Evolutionary conservation across 2,888 invertebrate species (phyloP).

Genomic region (Chromoteleia sp.): DNA sequence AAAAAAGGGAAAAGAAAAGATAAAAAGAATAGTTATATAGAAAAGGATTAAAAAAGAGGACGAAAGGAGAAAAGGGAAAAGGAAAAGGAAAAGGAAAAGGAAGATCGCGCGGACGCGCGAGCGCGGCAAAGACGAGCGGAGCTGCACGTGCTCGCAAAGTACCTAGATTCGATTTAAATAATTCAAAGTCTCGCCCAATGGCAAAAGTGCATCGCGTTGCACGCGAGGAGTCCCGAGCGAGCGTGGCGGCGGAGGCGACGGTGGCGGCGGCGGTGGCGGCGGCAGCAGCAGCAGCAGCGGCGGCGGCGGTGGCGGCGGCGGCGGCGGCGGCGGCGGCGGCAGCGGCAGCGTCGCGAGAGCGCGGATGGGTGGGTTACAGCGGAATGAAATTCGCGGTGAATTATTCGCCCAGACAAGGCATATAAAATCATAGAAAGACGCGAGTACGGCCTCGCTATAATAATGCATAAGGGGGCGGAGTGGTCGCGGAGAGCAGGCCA

Average conservation of each 20-base stretch:
- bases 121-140: constrained; percentile 26
- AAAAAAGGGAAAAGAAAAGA: constrained; percentile 20
- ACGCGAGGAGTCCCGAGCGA: constrained; percentile 47
- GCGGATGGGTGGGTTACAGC: constrained; percentile 61
- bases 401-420: constrained; percentile 78
- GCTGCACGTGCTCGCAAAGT: constrained; percentile 67
- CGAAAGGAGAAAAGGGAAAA: constrained; percentile 4
- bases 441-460: constrained; percentile 78
- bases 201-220: constrained; percentile 71
- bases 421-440: constrained; percentile 83
- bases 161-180: constrained; percentile 69
- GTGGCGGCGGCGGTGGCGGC: not conserved
- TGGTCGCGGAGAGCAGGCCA: constrained; percentile 75
- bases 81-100: not conserved
- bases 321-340: not conserved
- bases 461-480: constrained; percentile 84
- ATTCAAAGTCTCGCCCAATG: constrained; percentile 68
- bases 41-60: constrained; percentile 5
- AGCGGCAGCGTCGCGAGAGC: constrained; percentile 25
- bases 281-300: no score
- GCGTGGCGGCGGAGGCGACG: not conserved
- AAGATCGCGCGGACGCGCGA: constrained; percentile 67
- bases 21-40: constrained; percentile 2
- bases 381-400: constrained; percentile 71
- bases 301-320: not conserved